phyloP scores from a whole-genome alignment of 2,113 vertebrate genomes.

The Hippotragus niger region DNA sequence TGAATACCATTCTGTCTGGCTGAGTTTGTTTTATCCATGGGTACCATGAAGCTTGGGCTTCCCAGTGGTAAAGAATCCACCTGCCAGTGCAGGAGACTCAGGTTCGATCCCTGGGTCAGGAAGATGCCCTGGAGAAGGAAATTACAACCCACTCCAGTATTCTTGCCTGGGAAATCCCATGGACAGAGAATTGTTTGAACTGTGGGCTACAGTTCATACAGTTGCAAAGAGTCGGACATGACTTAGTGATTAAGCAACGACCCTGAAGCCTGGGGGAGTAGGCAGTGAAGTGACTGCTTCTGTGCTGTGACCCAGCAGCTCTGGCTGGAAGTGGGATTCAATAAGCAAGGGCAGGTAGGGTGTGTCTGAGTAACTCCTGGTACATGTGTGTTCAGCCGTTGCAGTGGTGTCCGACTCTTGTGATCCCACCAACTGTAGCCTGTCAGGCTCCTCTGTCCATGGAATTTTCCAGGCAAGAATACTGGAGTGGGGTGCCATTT shows the following conservation, averaged over 20 bases:
- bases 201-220: background rate
- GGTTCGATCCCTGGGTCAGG: background rate
- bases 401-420: background rate
- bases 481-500: background rate
- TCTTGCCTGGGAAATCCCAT: background rate
- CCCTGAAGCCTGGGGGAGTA: fast-evolving
- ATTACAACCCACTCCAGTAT: background rate
- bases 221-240: background rate
- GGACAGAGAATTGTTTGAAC: background rate
- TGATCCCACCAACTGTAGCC: background rate
- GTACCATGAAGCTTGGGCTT: background rate
- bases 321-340: background rate
- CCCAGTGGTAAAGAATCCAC: background rate
- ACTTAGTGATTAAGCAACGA: background rate
- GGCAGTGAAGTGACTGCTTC: background rate
- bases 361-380: background rate
- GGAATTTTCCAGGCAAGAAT: background rate
- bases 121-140: background rate
- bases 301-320: background rate
- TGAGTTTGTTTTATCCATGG: background rate
- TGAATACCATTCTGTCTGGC: background rate
- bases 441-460: background rate
- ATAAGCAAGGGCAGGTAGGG: background rate
- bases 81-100: background rate
- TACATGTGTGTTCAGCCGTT: fast-evolving